These are phyloP conservation scores for Pollachius pollachius DNA, from an alignment of 2,113 vertebrate species.

Conservation along the genomic window DNA sequence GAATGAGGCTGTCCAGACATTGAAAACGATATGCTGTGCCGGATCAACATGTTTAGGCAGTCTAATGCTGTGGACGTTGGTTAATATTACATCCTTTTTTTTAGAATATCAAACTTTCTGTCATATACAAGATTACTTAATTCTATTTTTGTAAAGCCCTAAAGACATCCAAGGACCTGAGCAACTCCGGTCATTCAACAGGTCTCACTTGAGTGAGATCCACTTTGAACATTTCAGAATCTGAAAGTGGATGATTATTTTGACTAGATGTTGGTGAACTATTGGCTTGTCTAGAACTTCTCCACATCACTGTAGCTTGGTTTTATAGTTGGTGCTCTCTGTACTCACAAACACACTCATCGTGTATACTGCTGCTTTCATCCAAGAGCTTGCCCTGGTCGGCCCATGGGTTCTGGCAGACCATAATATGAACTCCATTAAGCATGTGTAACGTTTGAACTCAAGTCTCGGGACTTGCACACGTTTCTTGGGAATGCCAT, in stretches of 20 bases:
- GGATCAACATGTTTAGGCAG: slow-evolving; percentile 41
- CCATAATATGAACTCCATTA: slow-evolving; percentile 39
- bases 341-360: slow-evolving; percentile 17
- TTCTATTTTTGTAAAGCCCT: too few relatives aligned
- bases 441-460: neutral
- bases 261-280: slow-evolving; percentile 15
- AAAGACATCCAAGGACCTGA: too few relatives aligned
- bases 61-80: slow-evolving; percentile 53
- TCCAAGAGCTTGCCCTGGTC: neutral
- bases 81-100: slow-evolving; percentile 34
- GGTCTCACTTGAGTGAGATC: slow-evolving; percentile 1
- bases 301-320: slow-evolving; percentile 5
- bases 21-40: slow-evolving; percentile 47
- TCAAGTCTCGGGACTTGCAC: neutral
- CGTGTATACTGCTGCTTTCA: slow-evolving; percentile 13
- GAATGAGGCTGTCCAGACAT: slow-evolving; percentile 12
- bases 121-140: too few relatives aligned
- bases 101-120: too few relatives aligned
- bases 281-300: slow-evolving; percentile 41
- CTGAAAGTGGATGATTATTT: neutral
- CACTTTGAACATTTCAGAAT: slow-evolving; percentile 25
- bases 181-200: too few relatives aligned
- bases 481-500: slow-evolving; percentile 36
- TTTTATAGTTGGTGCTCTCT: slow-evolving; percentile 10
- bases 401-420: too few relatives aligned